These are phyloP conservation scores for Drosophila seclusa DNA, from an alignment of 2,888 invertebrate genomes.

Conservation along the genomic window DNA sequence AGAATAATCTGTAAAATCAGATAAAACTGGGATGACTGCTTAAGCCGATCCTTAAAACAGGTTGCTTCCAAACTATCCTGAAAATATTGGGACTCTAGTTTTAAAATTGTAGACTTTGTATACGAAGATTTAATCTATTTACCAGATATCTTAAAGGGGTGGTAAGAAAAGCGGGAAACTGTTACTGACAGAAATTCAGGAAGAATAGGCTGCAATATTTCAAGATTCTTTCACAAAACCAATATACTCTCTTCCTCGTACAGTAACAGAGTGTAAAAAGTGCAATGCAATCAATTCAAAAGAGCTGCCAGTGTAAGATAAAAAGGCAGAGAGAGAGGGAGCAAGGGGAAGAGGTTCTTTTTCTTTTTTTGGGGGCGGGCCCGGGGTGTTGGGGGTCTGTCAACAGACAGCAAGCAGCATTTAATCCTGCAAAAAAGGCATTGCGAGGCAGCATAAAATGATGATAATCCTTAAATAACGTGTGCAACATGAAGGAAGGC, in stretches of 20 bases:
- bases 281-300: conserved; percentile 80
- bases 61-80: too few relatives aligned
- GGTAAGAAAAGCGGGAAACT: too few relatives aligned
- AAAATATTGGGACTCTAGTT: too few relatives aligned
- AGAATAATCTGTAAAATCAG: not conserved
- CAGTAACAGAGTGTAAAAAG: conserved; percentile 46
- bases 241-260: not conserved
- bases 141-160: too few relatives aligned
- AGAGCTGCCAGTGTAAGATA: conserved; percentile 43
- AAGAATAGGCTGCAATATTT: not conserved
- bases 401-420: conserved; percentile 55
- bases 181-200: not conserved
- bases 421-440: conserved; percentile 77
- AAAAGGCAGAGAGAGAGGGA: not conserved
- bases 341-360: not conserved
- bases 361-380: not conserved
- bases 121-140: too few relatives aligned
- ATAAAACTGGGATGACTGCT: not conserved
- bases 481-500: conserved; percentile 41
- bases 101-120: too few relatives aligned
- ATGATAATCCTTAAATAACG: conserved; percentile 79
- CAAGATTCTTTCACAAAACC: not conserved
- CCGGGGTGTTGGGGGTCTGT: conserved; percentile 13
- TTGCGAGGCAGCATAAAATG: conserved; percentile 73
- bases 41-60: too few relatives aligned